Evolutionary conservation across 2,797 vertebrate species (phyloP), one percentile per base, ranked within the genome.

Genomic region (Lateolabrax maculatus): DNA sequence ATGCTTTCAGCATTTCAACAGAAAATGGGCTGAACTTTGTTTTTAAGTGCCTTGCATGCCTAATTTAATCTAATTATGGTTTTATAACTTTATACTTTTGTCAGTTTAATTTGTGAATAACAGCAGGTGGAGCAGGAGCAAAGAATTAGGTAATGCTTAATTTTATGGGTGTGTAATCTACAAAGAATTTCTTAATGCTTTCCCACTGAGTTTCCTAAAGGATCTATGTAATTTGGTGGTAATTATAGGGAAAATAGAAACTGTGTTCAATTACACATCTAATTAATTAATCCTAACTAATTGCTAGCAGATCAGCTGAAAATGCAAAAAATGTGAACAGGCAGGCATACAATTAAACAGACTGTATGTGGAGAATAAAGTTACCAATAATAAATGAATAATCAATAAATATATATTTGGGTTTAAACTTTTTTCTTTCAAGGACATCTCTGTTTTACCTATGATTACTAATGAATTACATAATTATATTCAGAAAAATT

Each of bases 271-370:
- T 15, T 49, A 49, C 2, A 46, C 34, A 6, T 25, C 25, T 13
- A 37, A 49, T 43, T 10, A 6, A 70, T 41, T n/a, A 27, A 29
- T 18, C 5, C 23, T 31, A n/a, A 53, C 69, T 27, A 16, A 61
- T 46, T 61, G 27, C 15, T 29, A 27, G 52, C n/a, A n/a, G n/a
- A n/a, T n/a, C n/a, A n/a, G n/a, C n/a, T n/a, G n/a, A n/a, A n/a
- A n/a, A n/a, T n/a, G n/a, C n/a, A n/a, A 51, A 53, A 70, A 9
- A 36, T 71, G 21, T 41, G 15, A 71, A 49, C 3, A 64, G 51
- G 11, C 21, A 61, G 34, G 36, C 27, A 37, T 16, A 46, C 16
- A 29, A 25, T 53, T 18, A 0, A 72, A 55, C 27, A 67, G 5
- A 13, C 39, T 71, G 19, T 10, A 4, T 56, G 11, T 23, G 13